Evolutionary conservation across 2,888 invertebrate genomes (phyloP).

Genomic region (Linyphia triangularis): DNA sequence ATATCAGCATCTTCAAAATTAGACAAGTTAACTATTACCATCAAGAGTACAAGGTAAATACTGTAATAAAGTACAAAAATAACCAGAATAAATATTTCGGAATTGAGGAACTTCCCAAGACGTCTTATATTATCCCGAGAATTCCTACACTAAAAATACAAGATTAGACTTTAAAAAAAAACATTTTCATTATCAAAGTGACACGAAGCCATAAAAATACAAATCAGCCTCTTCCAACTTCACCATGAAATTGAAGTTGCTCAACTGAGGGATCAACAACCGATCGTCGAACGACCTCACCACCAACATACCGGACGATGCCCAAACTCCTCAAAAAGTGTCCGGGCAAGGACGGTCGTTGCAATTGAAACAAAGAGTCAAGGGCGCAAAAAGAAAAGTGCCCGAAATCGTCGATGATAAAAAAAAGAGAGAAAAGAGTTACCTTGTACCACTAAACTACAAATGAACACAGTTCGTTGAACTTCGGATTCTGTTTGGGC

Average conservation of each 20-base stretch:
- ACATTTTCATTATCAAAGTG: too few relatives aligned
- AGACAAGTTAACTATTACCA: too few relatives aligned
- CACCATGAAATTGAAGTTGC: not conserved
- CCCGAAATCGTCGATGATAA: slow-evolving; percentile 23
- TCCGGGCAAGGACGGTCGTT: slow-evolving; percentile 69
- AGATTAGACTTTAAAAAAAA: too few relatives aligned
- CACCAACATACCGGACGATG: slow-evolving; percentile 5
- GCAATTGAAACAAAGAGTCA: slow-evolving; percentile 68
- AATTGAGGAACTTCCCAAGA: too few relatives aligned
- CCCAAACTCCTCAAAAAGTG: not conserved
- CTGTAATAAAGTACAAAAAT: too few relatives aligned
- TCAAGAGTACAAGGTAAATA: too few relatives aligned
- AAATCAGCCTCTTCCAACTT: not conserved
- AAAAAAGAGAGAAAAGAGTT: slow-evolving; percentile 40
- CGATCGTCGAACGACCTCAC: not conserved
- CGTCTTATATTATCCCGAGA: too few relatives aligned
- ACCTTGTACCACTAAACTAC: slow-evolving; percentile 75
- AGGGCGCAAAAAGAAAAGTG: slow-evolving; percentile 52
- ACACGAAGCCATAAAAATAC: too few relatives aligned
- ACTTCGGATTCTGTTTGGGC: slow-evolving; percentile 35
- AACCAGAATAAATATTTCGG: too few relatives aligned
- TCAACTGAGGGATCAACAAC: slow-evolving; percentile 9
- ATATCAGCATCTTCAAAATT: too few relatives aligned
- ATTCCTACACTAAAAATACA: too few relatives aligned
- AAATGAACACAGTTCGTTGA: slow-evolving; percentile 69